Base-by-base conservation (phyloP, 2,888 invertebrate genomes). In the Lycaena phlaeas region DNA sequence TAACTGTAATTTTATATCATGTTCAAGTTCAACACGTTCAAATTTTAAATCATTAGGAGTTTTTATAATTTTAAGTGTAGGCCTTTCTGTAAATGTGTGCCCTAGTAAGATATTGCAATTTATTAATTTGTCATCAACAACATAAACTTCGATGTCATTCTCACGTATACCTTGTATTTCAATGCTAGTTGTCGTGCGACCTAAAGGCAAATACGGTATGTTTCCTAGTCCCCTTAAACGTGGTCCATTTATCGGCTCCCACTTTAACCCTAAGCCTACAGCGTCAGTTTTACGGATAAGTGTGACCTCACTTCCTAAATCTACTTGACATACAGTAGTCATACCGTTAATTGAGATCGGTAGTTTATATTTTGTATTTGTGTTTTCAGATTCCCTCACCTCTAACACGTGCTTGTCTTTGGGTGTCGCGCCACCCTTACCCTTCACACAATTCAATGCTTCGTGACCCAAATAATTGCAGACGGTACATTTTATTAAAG, bases 251-350 rank as follows among this genome's bases (percentile, higher is more conserved):
- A 44, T 44, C 1, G 2, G 5, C 4, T n/a, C 4, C 50, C 48
- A 53, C 2, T 10, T n/a, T 22, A 51, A 11, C 1, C 41, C 42
- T 9, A 53, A 14, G 2, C n/a, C 40, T 15, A 28, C 1, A n/a
- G 51, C 51, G n/a, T 51, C 46, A 3, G 15, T 40, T 17, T 41
- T 12, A n/a, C 49, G 47, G 1, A 53, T 27, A 14, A 51, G 25
- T 9, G 51, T 51, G 5, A 36, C 48, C 15, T 50, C 45, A 10
- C 51, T 53, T 3, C 51, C 50, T 28, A 49, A 43, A 30, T 53
- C 46, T 17, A 49, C 17, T 7, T 43, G 38, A 15, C 49, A 42
- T 3, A 14, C 1, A 2, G 29, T 27, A 4, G 12, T 5, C 5
- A 12, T 26, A 3, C 26, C 36, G 31, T 45, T 50, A 10, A 50